Evolutionary conservation across 2,888 invertebrate species (phyloP), one percentile per base, ranked within the genome.

Genomic region (Eristalis tenax): DNA sequence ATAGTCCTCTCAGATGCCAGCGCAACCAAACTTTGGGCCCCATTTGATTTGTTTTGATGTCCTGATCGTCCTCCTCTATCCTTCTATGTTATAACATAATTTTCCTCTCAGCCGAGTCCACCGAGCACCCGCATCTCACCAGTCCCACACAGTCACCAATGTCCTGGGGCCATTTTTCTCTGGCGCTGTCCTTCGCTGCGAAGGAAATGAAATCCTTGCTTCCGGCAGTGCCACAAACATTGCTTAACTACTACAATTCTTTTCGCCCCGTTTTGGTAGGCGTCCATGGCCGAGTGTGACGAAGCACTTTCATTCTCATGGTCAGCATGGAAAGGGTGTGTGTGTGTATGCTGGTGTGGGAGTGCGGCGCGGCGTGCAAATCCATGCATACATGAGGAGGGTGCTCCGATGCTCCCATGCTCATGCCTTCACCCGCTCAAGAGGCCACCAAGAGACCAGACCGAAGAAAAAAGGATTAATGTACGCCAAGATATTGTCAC

Each of bases 401-500:
- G 59, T 26, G 56, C 40, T 68, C 57, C 35, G 61, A 68, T 68
- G 38, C 68, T 68, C 28, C 40, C 40, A 18, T 15, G 1, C 22
- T 26, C 59, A 59, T 5, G 10, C 22, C 5, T 1, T 5, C 5
- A 32, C 6, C 23, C 26, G 22, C 59, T 26, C 23, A 22, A 59
- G 59, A 35, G 28, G 32, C 22, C 18, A 61, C 10, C 13, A 38
- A 22, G 10, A 5, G 3, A 3, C 23, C 18, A n/a, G 8, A 40
- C 35, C n/a, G 13, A 63, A 18, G 38, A 40, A 61, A 80, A 76
- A 85, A 81, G 68, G 76, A 85, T 85, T 74, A 86, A 82, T 82
- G 85, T 74, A 86, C 82, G 80, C 77, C 85, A 78, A 82, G 85
- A 86, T 86, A 86, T 82, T 86, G 85, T 86, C 85, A 86, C 82